A percentile compares a stretch with the other conserved stretches of the same genome.
phyloP scores from a whole-genome alignment of 2,113 vertebrate species.

The Megaceryle torquata region DNA sequence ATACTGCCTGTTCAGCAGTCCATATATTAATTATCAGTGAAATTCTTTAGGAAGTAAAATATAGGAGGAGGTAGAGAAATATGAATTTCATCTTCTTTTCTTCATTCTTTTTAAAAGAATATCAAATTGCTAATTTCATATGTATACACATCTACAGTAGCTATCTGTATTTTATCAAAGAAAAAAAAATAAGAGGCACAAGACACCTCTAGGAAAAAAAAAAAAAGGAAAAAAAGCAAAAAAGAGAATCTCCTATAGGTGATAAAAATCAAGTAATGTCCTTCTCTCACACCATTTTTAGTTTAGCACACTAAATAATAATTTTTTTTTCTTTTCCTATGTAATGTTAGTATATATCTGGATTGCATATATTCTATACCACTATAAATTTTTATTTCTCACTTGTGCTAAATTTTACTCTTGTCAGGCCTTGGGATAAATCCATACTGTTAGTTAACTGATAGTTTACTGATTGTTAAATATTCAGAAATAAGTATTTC shows the following conservation, averaged over 20 bases:
- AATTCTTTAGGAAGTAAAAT: neutral
- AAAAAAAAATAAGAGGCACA: neutral
- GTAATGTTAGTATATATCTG: neutral
- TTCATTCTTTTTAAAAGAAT: neutral
- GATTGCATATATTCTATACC: neutral
- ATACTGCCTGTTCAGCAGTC: neutral
- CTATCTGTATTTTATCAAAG: neutral
- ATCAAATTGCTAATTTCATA: neutral
- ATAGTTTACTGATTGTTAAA: neutral
- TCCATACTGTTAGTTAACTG: neutral
- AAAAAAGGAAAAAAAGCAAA: neutral
- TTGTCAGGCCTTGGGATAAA: neutral
- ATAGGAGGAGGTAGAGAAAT: neutral
- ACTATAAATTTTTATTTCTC: neutral
- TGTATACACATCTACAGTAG: neutral
- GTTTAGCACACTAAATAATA: neutral
- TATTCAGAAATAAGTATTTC: neutral
- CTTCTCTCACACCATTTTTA: neutral
- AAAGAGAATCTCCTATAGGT: neutral
- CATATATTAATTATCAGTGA: neutral
- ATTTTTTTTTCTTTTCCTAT: neutral
- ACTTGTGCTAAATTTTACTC: neutral
- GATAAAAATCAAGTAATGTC: neutral
- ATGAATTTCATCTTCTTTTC: accelerated
- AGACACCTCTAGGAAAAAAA: neutral